Conservation (phyloP, 2,113 vertebrate species). For the Oncorhynchus mykiss region DNA sequence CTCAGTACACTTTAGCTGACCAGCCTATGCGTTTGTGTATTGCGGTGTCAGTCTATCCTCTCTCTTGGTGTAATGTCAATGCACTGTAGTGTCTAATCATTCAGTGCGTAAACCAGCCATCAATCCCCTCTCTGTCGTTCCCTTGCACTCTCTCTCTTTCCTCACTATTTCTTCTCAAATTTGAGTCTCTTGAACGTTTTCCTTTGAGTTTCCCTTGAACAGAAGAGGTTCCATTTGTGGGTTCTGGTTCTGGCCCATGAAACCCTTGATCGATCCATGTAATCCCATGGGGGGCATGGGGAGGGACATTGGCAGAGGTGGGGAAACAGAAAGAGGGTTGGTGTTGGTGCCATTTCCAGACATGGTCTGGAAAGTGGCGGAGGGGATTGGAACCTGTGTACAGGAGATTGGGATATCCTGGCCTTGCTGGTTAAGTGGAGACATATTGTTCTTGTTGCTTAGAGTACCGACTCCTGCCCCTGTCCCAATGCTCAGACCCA, state of each 20-base stretch:
- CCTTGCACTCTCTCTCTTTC: slow-evolving; percentile 28
- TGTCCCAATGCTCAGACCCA: slow-evolving; percentile 66
- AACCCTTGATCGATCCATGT: slow-evolving; percentile 81
- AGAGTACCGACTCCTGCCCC: slow-evolving; percentile 63
- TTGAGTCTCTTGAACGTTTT: slow-evolving; percentile 94
- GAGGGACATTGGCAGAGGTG: slow-evolving; percentile 75
- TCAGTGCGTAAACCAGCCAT: slow-evolving; percentile 62
- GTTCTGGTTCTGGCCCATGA: slow-evolving; percentile 80
- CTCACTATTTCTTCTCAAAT: slow-evolving; percentile 72
- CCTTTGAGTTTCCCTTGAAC: slow-evolving; percentile 91
- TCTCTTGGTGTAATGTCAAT: slow-evolving; percentile 69
- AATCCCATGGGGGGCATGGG: slow-evolving; percentile 77
- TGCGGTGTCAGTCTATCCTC: slow-evolving; percentile 66
- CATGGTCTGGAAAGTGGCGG: slow-evolving; percentile 58
- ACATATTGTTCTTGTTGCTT: slow-evolving; percentile 67
- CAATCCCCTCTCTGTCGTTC: slow-evolving; percentile 66
- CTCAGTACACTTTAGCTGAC: slow-evolving; percentile 66
- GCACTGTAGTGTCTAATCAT: slow-evolving; percentile 68
- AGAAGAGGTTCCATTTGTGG: slow-evolving; percentile 88
- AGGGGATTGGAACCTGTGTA: slow-evolving; percentile 66
- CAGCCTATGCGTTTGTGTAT: slow-evolving; percentile 70
- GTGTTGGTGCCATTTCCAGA: slow-evolving; percentile 68
- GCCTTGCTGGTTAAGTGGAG: slow-evolving; percentile 53
- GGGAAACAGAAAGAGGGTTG: slow-evolving; percentile 64
- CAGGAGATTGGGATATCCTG: slow-evolving; percentile 72